Evolutionary conservation across 2,888 invertebrate genomes (phyloP).

Genomic region (Perdita meconis): DNA sequence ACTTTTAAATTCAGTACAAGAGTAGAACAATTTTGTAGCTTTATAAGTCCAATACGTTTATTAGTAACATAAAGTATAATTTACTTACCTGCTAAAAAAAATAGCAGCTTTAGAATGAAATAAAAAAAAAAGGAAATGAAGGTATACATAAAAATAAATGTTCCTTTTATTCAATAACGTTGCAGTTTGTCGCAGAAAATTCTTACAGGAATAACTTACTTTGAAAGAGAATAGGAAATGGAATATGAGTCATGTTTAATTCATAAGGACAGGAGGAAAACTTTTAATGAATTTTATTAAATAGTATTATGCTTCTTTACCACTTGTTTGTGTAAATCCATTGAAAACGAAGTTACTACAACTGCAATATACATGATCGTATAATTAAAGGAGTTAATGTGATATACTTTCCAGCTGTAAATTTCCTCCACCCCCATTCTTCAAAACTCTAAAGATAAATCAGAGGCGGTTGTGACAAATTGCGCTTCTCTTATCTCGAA

Average conservation of each 20-base stretch:
- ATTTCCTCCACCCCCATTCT: conserved; percentile 1
- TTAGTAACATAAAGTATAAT: no score
- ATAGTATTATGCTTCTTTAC: not conserved
- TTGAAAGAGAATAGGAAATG: not conserved
- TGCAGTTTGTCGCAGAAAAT: no score
- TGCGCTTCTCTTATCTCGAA: not conserved
- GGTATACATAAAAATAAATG: no score
- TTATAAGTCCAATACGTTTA: no score
- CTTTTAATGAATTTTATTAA: not conserved
- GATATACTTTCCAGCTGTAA: conserved; percentile 13
- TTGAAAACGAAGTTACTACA: not conserved
- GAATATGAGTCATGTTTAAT: no score
- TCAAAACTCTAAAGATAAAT: conserved; percentile 7
- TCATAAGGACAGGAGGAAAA: not conserved
- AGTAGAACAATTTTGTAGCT: no score
- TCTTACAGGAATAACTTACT: no score
- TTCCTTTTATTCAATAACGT: no score
- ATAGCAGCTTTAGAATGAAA: no score
- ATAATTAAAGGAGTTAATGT: conserved; percentile 7
- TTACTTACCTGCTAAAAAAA: no score
- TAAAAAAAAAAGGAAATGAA: no score
- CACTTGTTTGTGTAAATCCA: not conserved
- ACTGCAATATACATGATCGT: not conserved
- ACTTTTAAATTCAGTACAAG: no score
- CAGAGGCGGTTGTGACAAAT: conserved; percentile 17